Evolutionary conservation across 2,888 invertebrate genomes (phyloP), one percentile per base, ranked within the genome.

Genomic region (Campoplex capitator): DNA sequence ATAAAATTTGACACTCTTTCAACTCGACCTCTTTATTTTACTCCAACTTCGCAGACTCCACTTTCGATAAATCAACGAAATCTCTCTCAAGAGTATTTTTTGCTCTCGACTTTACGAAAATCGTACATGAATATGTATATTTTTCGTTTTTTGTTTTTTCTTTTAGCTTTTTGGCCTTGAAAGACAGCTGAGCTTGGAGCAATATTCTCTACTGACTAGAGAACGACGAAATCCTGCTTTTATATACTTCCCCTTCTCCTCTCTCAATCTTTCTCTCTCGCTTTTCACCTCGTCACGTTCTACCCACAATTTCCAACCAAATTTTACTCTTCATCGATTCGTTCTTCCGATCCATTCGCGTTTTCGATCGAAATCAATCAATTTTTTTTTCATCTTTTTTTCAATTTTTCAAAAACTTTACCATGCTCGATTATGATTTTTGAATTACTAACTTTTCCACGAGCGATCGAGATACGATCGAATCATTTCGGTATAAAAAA

Each of bases 161-260:
- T n/a, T 8, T 18, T 58, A n/a, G 9, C 23, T 78, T 38, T 68
- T 3, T 62, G 62, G 54, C 78, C 78, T 87, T 82, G 82, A 75
- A 82, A 82, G 54, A 79, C 84, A 73, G 75, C 79, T 86, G 87
- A 75, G 81, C 75, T 83, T 68, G 71, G 75, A 75, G 70, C 87
- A 87, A 84, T 79, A 71, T 56, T 79, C 78, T 80, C 48, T 76
- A 87, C 87, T 87, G 84, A 56, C 75, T 67, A 71, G 45, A 42
- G 70, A 82, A 67, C 78, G 54, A 76, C 75, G 65, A 87, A 84
- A 84, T 82, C 70, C 79, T 45, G 82, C 84, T 87, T 84, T 84
- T 87, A 87, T 87, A 83, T 79, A 56, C 45, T 62, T 75, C 82
- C 84, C 84, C 87, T 79, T 82, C 87, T 87, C 75, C 81, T 48